These are phyloP conservation scores for Leptothorax acervorum DNA, from an alignment of 2,888 invertebrate species.

Conservation along the genomic window DNA sequence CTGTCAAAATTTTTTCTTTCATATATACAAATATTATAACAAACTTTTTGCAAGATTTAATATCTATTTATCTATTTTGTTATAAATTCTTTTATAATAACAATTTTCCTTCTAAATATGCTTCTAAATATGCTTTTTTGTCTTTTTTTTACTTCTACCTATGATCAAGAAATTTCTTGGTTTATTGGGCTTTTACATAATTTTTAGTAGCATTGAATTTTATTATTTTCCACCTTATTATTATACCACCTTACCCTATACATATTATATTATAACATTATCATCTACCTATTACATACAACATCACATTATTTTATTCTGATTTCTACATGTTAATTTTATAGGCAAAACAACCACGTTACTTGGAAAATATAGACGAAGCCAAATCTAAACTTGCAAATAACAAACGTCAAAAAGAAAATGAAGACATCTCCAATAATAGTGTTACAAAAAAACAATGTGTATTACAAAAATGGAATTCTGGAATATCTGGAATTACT, in stretches of 20 bases:
- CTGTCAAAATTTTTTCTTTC: not conserved
- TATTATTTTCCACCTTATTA: no score
- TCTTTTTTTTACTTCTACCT: no score
- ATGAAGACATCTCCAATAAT: not conserved
- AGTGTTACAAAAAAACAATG: not conserved
- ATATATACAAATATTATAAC: not conserved
- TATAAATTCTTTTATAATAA: no score
- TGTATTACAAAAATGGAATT: not conserved
- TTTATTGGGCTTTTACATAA: no score
- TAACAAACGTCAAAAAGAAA: slow-evolving; percentile 1
- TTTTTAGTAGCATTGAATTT: no score
- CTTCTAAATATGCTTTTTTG: no score
- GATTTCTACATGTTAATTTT: not conserved
- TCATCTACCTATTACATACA: not conserved
- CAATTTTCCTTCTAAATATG: no score
- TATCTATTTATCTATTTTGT: no score
- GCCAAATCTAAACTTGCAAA: not conserved
- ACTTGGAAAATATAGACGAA: not conserved
- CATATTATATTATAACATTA: no score
- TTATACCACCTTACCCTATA: no score
- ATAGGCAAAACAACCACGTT: not conserved
- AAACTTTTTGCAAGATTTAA: no score
- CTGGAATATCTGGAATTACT: not conserved
- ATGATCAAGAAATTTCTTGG: no score
- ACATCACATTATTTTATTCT: not conserved